Conservation (phyloP, 2,113 vertebrate genomes). For the Oryctolagus cuniculus region mOryCun1.1 NC_091432.1:189237001-189237500, state of each 20-base stretch:
- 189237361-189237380: background rate
- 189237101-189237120: too few relatives aligned
- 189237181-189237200: too few relatives aligned
- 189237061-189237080: too few relatives aligned
- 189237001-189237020: too few relatives aligned
- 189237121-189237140: too few relatives aligned
- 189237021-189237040: too few relatives aligned
- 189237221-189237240: too few relatives aligned
- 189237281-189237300: background rate
- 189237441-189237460: background rate
- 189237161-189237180: too few relatives aligned
- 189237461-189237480: background rate
- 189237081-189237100: too few relatives aligned
- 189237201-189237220: too few relatives aligned
- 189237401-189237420: background rate
- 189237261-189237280: background rate
- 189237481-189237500: background rate
- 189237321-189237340: background rate
- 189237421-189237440: background rate
- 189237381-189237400: background rate
- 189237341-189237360: background rate
- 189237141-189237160: too few relatives aligned
- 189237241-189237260: background rate
- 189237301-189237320: background rate
- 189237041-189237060: too few relatives aligned